phyloP scores from a whole-genome alignment of 2,113 vertebrate genomes.

The Dicentrarchus labrax region DNA sequence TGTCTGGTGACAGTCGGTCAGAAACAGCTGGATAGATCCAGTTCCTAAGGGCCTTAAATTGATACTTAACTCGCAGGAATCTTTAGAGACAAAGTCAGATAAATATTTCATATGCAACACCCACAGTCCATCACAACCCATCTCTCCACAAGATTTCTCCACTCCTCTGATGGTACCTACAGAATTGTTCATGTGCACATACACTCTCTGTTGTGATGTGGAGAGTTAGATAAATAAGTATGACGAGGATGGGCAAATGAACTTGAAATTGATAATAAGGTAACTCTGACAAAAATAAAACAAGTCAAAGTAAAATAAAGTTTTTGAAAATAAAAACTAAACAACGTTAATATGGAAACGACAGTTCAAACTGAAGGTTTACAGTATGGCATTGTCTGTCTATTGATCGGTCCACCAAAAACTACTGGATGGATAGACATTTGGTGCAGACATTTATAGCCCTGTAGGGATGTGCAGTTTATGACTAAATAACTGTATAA shows the following conservation, averaged over 20 bases:
- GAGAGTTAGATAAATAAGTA: slow-evolving; percentile 30
- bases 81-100: slow-evolving; percentile 56
- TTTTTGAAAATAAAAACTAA: neutral
- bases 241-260: neutral
- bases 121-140: slow-evolving; percentile 27
- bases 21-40: slow-evolving; percentile 20
- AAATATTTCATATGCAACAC: slow-evolving; percentile 68
- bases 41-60: slow-evolving; percentile 45
- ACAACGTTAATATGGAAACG: neutral
- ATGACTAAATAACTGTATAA: too few relatives aligned
- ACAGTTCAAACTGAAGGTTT: neutral
- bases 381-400: neutral
- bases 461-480: too few relatives aligned
- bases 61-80: slow-evolving; percentile 62
- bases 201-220: slow-evolving; percentile 33
- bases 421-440: neutral
- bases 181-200: neutral
- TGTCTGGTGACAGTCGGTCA: too few relatives aligned
- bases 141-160: slow-evolving; percentile 2
- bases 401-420: neutral
- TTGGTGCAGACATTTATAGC: neutral
- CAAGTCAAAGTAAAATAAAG: neutral
- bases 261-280: slow-evolving; percentile 1
- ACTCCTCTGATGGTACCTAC: slow-evolving; percentile 31
- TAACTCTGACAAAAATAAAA: slow-evolving; percentile 12